Evolutionary conservation across 1,140 invertebrate genomes (phyloP).

Genomic region (Centruroides vittatus): DNA sequence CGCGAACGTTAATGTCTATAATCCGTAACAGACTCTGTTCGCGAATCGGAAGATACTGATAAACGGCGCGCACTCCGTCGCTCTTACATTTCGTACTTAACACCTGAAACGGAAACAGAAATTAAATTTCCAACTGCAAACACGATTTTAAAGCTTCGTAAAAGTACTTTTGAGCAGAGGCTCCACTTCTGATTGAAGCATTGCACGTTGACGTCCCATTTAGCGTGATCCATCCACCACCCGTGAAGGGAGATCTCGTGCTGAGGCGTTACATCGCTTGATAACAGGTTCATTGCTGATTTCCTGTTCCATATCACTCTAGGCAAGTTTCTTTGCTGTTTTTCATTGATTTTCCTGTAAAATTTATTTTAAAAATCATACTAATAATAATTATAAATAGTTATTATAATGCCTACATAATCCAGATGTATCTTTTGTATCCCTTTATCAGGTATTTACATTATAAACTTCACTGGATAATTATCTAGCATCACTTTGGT

Average conservation of each 20-base stretch:
- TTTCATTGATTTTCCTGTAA: constrained; percentile 10
- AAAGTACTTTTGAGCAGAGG: constrained; percentile 18
- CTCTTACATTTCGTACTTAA: constrained; percentile 18
- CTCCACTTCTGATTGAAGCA: constrained; percentile 19
- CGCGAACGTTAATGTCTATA: constrained; percentile 16
- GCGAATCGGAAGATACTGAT: constrained; percentile 19
- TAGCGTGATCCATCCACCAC: constrained; percentile 22
- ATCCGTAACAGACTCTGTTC: constrained; percentile 1
- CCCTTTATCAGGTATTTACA: too few species aligned
- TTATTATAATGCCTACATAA: too few species aligned
- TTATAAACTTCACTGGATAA: too few species aligned
- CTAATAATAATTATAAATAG: too few species aligned
- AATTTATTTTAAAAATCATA: neutral
- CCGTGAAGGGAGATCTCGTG: constrained; percentile 14
- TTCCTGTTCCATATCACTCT: constrained; percentile 8
- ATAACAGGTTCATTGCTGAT: constrained; percentile 14
- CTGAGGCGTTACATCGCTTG: constrained; percentile 12
- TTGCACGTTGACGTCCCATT: constrained; percentile 16
- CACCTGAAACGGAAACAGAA: constrained; percentile 10
- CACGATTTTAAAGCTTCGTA: neutral
- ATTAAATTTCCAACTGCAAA: too few species aligned
- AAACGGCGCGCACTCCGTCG: constrained; percentile 19
- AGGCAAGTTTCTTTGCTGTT: constrained; percentile 1
- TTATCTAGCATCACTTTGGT: too few species aligned
- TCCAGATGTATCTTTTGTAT: too few species aligned